These are phyloP conservation scores for Serinus canaria DNA, from an alignment of 2,113 vertebrate genomes.

Conservation along the genomic window DNA sequence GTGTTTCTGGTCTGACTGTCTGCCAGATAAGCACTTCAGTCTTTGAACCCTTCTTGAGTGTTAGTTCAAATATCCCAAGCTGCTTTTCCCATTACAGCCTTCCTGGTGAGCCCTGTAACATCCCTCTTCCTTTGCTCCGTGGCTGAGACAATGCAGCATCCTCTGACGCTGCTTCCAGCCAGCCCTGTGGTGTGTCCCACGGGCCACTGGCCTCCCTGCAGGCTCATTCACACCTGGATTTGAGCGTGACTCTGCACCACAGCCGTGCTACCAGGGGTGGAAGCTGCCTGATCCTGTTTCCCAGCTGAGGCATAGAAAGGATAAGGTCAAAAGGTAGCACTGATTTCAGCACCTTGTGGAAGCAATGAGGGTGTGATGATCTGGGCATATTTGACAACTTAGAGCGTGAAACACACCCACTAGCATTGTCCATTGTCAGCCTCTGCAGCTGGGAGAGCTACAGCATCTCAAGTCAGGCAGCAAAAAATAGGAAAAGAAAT, in stretches of 20 bases:
- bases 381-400: neutral
- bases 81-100: neutral
- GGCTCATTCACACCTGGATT: neutral
- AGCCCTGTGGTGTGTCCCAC: fast-evolving
- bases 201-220: neutral
- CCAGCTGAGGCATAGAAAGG: neutral
- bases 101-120: fast-evolving
- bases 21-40: neutral
- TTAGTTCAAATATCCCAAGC: neutral
- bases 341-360: neutral
- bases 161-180: neutral
- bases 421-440: neutral
- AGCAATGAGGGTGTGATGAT: neutral
- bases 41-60: neutral
- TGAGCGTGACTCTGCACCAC: neutral
- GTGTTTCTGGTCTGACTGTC: neutral
- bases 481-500: neutral
- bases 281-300: neutral
- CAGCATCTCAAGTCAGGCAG: neutral
- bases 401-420: neutral
- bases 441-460: neutral
- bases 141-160: fast-evolving
- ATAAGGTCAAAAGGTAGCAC: neutral
- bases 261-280: fast-evolving
- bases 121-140: fast-evolving